Percentiles rank a stretch among this genome's conserved stretches.
Conservation (phyloP, 2,113 vertebrate genomes). For the Gymnorhina tibicen region DNA sequence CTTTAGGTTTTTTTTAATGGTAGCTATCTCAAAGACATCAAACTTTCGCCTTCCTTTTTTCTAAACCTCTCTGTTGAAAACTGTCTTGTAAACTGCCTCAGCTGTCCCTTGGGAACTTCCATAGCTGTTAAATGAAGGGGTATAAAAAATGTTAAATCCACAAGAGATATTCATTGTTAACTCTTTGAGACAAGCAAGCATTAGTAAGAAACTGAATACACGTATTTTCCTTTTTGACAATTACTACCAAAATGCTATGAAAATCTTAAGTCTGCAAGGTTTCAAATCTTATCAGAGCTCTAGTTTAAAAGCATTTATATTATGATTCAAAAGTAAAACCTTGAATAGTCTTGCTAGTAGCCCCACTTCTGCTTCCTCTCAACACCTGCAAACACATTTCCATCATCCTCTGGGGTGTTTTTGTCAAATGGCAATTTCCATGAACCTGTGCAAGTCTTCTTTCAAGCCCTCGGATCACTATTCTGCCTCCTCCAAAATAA, state of each 20-base stretch:
- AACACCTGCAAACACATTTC: not conserved
- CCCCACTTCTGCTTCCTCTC: not conserved
- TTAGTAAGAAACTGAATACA: not conserved
- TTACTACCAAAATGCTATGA: not conserved
- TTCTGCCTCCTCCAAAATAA: not conserved
- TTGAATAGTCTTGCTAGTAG: not conserved
- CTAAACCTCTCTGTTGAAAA: not conserved
- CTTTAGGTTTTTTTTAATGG: fast-evolving
- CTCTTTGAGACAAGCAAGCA: not conserved
- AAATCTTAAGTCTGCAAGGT: not conserved
- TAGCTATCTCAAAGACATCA: not conserved
- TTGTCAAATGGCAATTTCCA: not conserved
- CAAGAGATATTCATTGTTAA: not conserved
- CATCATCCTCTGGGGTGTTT: not conserved
- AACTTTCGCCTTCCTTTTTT: not conserved
- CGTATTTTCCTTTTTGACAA: not conserved
- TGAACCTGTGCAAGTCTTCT: not conserved
- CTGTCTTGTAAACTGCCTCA: not conserved
- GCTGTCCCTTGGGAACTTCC: not conserved
- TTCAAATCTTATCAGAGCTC: not conserved
- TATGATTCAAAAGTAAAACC: not conserved
- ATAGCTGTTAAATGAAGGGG: not conserved
- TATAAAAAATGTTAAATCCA: not conserved
- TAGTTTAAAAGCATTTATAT: not conserved
- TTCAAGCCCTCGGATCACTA: not conserved